Percentiles rank a stretch among this genome's conserved stretches.
phyloP scores from a whole-genome alignment of 1,140 invertebrate species.

The Micrasema longulum region DNA sequence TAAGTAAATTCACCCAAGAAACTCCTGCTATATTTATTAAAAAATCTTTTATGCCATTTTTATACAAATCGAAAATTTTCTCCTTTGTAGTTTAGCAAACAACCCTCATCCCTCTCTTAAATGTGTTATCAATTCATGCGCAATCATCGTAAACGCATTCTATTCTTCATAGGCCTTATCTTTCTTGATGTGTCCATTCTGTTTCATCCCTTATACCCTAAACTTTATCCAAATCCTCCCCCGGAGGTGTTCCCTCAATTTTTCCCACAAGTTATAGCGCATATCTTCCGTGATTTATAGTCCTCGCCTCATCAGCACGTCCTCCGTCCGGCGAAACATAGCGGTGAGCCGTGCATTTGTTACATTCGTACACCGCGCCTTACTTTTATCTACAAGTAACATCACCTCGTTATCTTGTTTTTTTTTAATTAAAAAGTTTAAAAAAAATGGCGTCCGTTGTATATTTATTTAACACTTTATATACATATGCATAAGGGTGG shows the following conservation, averaged over 20 bases:
- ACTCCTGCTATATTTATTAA: too few species aligned
- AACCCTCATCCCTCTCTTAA: not conserved
- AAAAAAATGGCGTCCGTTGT: too few species aligned
- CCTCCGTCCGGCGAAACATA: not conserved
- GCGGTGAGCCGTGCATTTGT: too few species aligned
- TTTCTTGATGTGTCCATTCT: slow-evolving; percentile 3
- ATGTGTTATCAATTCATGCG: slow-evolving; percentile 27
- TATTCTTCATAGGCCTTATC: slow-evolving; percentile 23
- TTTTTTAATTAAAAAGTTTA: too few species aligned
- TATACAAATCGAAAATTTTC: not conserved
- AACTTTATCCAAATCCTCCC: not conserved
- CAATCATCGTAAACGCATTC: slow-evolving; percentile 22
- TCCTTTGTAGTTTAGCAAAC: not conserved
- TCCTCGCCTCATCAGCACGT: slow-evolving; percentile 26
- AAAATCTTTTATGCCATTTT: not conserved
- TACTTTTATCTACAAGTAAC: too few species aligned
- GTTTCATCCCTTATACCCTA: slow-evolving; percentile 7
- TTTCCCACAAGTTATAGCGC: slow-evolving; percentile 1
- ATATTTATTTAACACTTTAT: too few species aligned
- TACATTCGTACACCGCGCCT: too few species aligned
- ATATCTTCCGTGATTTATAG: slow-evolving; percentile 7
- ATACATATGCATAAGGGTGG: too few species aligned
- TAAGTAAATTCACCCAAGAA: too few species aligned
- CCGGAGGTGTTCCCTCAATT: not conserved
- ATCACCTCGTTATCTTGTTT: too few species aligned